phyloP scores from a whole-genome alignment of 2,888 invertebrate species.

The Caenorhabditis doughertyi region DNA sequence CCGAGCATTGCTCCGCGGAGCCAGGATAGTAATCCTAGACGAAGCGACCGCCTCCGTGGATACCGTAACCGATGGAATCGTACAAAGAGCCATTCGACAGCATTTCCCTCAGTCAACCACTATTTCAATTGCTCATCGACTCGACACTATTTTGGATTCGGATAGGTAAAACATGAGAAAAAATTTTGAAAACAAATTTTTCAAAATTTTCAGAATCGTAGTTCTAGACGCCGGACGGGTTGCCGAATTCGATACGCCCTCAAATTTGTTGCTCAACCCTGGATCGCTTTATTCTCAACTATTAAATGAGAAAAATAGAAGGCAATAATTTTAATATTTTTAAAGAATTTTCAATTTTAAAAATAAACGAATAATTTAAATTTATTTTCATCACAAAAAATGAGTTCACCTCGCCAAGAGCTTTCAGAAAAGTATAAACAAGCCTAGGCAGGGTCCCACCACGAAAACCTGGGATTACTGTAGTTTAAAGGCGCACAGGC shows the following conservation, averaged over 20 bases:
- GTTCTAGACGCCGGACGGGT: slow-evolving; percentile 84
- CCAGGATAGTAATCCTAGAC: slow-evolving; percentile 85
- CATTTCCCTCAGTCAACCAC: slow-evolving; percentile 88
- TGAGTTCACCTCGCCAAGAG: too few species aligned
- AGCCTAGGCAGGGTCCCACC: too few species aligned
- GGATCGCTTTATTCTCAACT: slow-evolving; percentile 83
- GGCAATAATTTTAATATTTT: too few species aligned
- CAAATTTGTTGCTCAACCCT: slow-evolving; percentile 82
- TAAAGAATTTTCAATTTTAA: too few species aligned
- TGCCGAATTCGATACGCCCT: slow-evolving; percentile 84
- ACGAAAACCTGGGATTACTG: too few species aligned
- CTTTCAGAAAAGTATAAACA: too few species aligned
- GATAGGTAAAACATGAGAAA: slow-evolving; percentile 85
- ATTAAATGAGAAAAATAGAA: slow-evolving; percentile 80
- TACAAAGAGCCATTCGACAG: slow-evolving; percentile 87
- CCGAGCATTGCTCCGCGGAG: slow-evolving; percentile 84
- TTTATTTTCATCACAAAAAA: too few species aligned
- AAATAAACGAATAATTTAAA: too few species aligned
- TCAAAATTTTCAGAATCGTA: slow-evolving; percentile 83
- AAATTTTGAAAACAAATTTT: too few species aligned
- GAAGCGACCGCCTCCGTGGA: slow-evolving; percentile 85
- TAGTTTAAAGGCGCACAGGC: too few species aligned
- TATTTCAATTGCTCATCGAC: slow-evolving; percentile 88
- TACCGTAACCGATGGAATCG: slow-evolving; percentile 77
- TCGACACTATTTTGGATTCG: slow-evolving; percentile 94